Base-by-base conservation (phyloP, 2,113 vertebrate genomes). In the Varanus salvator region DNA sequence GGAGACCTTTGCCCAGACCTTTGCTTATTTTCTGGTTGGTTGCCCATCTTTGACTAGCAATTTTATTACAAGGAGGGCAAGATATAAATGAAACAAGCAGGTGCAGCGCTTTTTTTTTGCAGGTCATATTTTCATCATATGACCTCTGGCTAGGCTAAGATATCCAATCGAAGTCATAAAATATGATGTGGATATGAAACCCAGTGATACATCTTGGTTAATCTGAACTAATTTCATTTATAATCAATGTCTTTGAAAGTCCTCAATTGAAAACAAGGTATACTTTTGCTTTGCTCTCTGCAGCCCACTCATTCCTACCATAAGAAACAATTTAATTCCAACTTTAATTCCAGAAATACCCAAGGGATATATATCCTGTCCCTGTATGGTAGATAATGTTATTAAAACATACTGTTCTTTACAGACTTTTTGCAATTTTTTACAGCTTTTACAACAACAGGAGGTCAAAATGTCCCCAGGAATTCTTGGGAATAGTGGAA, bases 351-450 rank as follows among this genome's bases (percentile, higher is more conserved):
- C 87, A 94, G 88, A 92, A 92, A 93, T 89, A 87, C 87, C 89
- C 66, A 84, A 75, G 48, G 89, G 54, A 19, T 81, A 69, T 71
- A 72, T 78, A 87, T 17, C 89, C 88, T 93, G 92, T 93, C 95
- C 69, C 94, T 95, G 94, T 92, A 95, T 44, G 92, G 90, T 93
- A 95, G 95, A 95, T 92, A 96, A 95, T 95, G 95, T 48, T 94
- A 93, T 85, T 92, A 96, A 96, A 96, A 95, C 92, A 93, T 93
- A 94, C 91, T 95, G 95, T 0, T 96, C 91, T 94, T 93, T 89
- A 94, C 93, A 66, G 94, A 94, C 92, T 96, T 96, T 94, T 95
- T 95, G 94, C 94, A 95, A 96, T 96, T 94, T 96, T 94, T 94
- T 95, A 87, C 92, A 92, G 90, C 93, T 95, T 95, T 93, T 94